phyloP scores from a whole-genome alignment of 2,888 invertebrate genomes.

The Blomia tropicalis region DNA sequence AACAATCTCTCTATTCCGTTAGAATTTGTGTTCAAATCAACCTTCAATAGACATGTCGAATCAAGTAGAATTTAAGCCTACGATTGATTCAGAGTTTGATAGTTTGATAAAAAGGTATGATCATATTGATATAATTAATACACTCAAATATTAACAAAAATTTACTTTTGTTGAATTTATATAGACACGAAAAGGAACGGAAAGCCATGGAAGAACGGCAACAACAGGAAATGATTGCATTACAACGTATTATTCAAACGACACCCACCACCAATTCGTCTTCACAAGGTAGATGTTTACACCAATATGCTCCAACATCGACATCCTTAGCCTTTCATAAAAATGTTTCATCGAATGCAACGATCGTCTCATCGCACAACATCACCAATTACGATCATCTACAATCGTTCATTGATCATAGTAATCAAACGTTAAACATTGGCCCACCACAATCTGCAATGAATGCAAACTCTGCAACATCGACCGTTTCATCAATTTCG shows the following conservation, averaged over 20 bases:
- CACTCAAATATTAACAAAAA: not conserved
- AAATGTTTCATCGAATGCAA: not conserved
- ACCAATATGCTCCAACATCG: not conserved
- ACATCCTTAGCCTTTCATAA: no score
- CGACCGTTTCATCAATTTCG: not conserved
- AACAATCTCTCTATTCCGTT: not conserved
- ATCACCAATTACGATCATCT: not conserved
- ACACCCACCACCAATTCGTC: not conserved
- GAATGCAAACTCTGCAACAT: not conserved
- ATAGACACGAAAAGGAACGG: constrained; percentile 42
- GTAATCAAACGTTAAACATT: not conserved
- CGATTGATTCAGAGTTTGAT: not conserved
- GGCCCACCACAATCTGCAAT: not conserved
- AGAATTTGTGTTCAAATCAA: no score
- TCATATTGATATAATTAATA: not conserved
- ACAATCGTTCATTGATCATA: not conserved
- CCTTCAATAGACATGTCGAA: no score
- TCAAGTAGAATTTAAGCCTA: no score
- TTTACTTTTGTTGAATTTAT: not conserved
- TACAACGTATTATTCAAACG: not conserved
- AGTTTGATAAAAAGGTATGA: not conserved
- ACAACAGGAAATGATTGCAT: constrained; percentile 32
- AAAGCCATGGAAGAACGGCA: constrained; percentile 43
- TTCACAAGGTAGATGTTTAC: not conserved
- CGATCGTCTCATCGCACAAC: not conserved